A percentile compares a stretch with the other conserved stretches of the same genome.
Conservation (phyloP, 1,140 invertebrate genomes). For the Oryctes rhinoceros region DNA sequence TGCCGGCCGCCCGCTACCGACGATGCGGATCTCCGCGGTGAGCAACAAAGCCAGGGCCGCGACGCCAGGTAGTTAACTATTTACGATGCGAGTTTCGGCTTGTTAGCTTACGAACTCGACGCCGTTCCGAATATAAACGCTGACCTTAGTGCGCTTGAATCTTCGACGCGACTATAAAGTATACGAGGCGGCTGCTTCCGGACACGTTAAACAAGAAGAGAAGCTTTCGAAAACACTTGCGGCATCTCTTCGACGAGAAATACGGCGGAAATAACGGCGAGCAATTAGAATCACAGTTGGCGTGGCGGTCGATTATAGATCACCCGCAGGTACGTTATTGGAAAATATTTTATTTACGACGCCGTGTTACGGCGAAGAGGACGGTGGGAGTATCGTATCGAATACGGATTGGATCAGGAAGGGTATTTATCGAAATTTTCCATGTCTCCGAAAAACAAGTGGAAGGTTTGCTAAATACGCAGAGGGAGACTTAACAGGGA, state of each 20-base stretch:
- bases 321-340: background rate
- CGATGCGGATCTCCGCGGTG: background rate
- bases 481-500: no score
- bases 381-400: no score
- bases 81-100: slow-evolving; percentile 28
- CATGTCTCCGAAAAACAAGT: no score
- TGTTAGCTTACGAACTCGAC: slow-evolving; percentile 17
- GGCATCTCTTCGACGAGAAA: background rate
- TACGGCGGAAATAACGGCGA: background rate
- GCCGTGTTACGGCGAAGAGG: background rate
- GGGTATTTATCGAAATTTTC: no score
- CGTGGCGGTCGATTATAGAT: background rate
- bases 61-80: slow-evolving; percentile 22
- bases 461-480: background rate
- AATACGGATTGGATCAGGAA: no score
- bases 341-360: slow-evolving; percentile 5
- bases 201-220: slow-evolving; percentile 7
- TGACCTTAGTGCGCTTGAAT: slow-evolving; percentile 21
- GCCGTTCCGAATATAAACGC: slow-evolving; percentile 19
- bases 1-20: background rate
- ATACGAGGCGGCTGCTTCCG: background rate
- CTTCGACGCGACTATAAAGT: background rate
- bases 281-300: slow-evolving; percentile 13
- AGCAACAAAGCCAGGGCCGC: background rate
- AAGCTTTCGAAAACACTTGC: slow-evolving; percentile 32